Evolutionary conservation across 2,888 invertebrate genomes (phyloP).

Genomic region (Cabera pusaria): DNA sequence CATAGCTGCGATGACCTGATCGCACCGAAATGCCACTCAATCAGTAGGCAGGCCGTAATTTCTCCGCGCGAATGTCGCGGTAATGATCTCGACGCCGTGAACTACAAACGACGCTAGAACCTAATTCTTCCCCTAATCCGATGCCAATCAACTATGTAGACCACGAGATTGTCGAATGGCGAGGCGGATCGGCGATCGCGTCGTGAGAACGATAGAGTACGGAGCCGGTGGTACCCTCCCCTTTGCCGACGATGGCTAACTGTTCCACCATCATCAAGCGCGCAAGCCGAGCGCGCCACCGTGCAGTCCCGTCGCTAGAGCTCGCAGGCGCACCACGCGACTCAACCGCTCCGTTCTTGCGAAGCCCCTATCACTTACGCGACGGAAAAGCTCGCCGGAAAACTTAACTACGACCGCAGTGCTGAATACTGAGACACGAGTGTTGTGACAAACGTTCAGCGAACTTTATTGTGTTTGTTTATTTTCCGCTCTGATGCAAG

Average conservation of each 20-base stretch:
- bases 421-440: conserved; percentile 25
- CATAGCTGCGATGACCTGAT: conserved; percentile 67
- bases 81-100: conserved; percentile 55
- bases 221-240: conserved; percentile 77
- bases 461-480: conserved; percentile 36
- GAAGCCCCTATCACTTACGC: conserved; percentile 32
- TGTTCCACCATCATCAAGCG: conserved; percentile 69
- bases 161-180: conserved; percentile 73
- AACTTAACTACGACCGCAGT: conserved; percentile 22
- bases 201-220: conserved; percentile 79
- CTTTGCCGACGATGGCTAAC: conserved; percentile 62
- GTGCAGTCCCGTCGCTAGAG: conserved; percentile 69
- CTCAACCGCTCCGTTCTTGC: conserved; percentile 30
- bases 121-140: conserved; percentile 72
- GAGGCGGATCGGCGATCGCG: conserved; percentile 60
- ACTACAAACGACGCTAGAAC: conserved; percentile 45
- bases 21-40: conserved; percentile 64
- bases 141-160: conserved; percentile 79
- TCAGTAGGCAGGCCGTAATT: conserved; percentile 51
- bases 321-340: conserved; percentile 66
- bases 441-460: conserved; percentile 41
- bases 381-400: conserved; percentile 39
- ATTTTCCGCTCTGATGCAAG: conserved; percentile 27
- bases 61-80: conserved; percentile 74
- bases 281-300: conserved; percentile 56